These are phyloP conservation scores for Drosophila oshimai DNA, from an alignment of 1,140 invertebrate genomes.

Conservation along the genomic window DNA sequence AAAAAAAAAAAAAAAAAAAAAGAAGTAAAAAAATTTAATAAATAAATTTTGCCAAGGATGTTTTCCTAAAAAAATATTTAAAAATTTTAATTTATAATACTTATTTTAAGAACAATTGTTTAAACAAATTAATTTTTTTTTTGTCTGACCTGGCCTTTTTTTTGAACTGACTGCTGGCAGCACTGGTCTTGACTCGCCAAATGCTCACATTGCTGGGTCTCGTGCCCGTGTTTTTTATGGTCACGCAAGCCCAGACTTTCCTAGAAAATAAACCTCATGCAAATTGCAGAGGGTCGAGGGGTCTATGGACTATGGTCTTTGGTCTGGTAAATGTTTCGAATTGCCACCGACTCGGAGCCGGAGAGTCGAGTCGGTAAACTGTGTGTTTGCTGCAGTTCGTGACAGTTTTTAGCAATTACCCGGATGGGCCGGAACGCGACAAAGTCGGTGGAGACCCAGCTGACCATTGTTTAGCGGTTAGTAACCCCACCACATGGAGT, in stretches of 20 bases:
- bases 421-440: conserved; percentile 13
- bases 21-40: no score
- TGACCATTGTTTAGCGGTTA: conserved; percentile 73
- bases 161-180: no score
- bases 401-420: conserved; percentile 73
- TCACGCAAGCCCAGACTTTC: conserved; percentile 59
- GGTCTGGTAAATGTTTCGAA: conserved; percentile 39
- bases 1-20: no score
- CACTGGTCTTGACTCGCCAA: conserved; percentile 28
- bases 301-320: not conserved
- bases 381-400: conserved; percentile 62
- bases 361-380: conserved; percentile 72
- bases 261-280: conserved; percentile 42
- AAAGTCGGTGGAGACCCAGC: conserved; percentile 33
- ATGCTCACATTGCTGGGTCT: conserved; percentile 39
- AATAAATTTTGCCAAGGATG: no score
- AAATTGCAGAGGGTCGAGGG: conserved; percentile 52
- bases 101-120: no score
- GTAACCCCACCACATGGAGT: conserved; percentile 30
- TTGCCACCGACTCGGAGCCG: conserved; percentile 32
- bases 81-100: no score
- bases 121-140: no score
- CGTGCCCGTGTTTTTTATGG: conserved; percentile 48
- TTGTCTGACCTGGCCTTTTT: no score
- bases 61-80: no score